phyloP scores from a whole-genome alignment of 2,888 invertebrate species.

The Troilus luridus region DNA sequence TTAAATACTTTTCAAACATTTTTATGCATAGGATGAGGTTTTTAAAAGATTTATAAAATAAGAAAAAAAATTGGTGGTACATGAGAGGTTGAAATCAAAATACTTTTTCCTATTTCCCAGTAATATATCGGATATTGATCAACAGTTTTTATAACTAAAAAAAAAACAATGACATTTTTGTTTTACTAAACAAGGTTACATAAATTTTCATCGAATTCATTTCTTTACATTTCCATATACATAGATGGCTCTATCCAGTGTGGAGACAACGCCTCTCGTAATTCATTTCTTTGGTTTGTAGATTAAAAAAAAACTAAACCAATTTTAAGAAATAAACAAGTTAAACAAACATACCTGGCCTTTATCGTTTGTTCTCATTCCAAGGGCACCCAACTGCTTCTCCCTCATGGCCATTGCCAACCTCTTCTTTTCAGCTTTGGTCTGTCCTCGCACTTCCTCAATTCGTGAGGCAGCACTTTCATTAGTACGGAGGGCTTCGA shows the following conservation, averaged over 20 bases:
- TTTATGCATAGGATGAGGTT: too few relatives aligned
- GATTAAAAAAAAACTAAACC: too few relatives aligned
- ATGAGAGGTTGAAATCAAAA: background rate
- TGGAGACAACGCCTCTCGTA: too few relatives aligned
- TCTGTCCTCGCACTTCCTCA: conserved; percentile 93
- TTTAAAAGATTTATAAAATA: too few relatives aligned
- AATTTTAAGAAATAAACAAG: conserved; percentile 22
- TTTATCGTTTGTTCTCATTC: conserved; percentile 96
- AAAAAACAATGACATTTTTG: background rate
- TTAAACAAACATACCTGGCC: conserved; percentile 80
- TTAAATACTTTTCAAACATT: too few relatives aligned
- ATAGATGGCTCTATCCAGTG: too few relatives aligned
- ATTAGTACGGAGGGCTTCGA: conserved; percentile 87
- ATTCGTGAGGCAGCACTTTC: conserved; percentile 86
- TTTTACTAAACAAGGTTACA: background rate
- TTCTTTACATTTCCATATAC: too few relatives aligned
- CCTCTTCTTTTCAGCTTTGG: conserved; percentile 95
- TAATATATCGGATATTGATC: background rate
- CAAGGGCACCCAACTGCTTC: conserved; percentile 94
- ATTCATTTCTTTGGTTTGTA: too few relatives aligned
- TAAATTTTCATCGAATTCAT: too few relatives aligned
- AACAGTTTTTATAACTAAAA: background rate
- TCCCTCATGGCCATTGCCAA: conserved; percentile 98
- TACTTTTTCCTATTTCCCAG: background rate
- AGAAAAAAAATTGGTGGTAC: background rate